phyloP scores from a whole-genome alignment of 2,888 invertebrate species.

The Dicycla oo region DNA sequence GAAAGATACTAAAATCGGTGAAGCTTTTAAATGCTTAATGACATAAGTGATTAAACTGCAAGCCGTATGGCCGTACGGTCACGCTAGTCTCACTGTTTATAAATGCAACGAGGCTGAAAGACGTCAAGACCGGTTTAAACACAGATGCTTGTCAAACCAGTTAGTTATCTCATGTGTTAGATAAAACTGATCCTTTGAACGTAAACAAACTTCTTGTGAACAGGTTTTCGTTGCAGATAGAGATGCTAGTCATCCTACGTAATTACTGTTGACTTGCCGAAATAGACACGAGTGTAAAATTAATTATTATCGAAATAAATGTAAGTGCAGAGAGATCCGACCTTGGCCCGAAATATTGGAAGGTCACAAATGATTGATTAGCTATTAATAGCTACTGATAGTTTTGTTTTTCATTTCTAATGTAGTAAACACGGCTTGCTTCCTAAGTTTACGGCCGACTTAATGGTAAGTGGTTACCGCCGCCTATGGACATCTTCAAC shows the following conservation, averaged over 20 bases:
- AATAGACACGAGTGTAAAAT: neutral
- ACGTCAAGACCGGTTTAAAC: slow-evolving; percentile 41
- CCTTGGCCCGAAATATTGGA: slow-evolving; percentile 14
- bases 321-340: neutral
- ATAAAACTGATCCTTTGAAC: slow-evolving; percentile 13
- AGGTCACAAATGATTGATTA: slow-evolving; percentile 15
- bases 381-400: slow-evolving; percentile 1
- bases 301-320: slow-evolving; percentile 31
- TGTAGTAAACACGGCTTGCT: neutral
- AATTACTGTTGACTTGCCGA: slow-evolving; percentile 24
- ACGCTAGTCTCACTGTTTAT: slow-evolving; percentile 4
- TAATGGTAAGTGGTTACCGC: neutral
- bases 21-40: slow-evolving; percentile 5
- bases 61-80: neutral
- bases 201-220: slow-evolving; percentile 17
- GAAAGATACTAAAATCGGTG: neutral
- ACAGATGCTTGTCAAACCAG: slow-evolving; percentile 32
- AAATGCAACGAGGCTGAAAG: slow-evolving; percentile 20
- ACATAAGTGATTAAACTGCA: slow-evolving; percentile 19
- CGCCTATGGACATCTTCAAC: neutral
- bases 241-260: slow-evolving; percentile 14
- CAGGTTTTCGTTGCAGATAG: neutral
- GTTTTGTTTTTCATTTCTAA: neutral
- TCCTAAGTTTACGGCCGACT: neutral
- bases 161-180: slow-evolving; percentile 13